phyloP scores from a whole-genome alignment of 2,888 invertebrate species.

The Leptarthrus brevirostris region DNA sequence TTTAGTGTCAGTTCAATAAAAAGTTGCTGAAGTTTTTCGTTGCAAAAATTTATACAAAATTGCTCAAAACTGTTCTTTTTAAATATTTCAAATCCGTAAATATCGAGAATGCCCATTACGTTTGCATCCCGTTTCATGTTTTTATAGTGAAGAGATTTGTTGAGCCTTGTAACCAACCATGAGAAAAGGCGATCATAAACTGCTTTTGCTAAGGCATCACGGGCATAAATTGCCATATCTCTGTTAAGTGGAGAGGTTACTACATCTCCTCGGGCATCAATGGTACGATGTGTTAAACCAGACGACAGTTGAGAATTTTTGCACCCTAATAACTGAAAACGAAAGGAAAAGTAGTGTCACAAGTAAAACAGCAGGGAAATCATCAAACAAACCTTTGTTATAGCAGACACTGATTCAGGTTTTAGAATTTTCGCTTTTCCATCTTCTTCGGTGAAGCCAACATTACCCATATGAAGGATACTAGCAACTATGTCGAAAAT shows the following conservation, averaged over 20 bases:
- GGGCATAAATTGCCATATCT: constrained; percentile 85
- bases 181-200: constrained; percentile 91
- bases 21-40: constrained; percentile 93
- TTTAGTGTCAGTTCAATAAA: constrained; percentile 92
- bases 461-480: constrained; percentile 86
- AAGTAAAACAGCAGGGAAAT: background rate
- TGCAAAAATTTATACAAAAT: constrained; percentile 96
- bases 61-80: constrained; percentile 84
- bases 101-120: constrained; percentile 91
- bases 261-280: constrained; percentile 85
- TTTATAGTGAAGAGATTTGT: constrained; percentile 76
- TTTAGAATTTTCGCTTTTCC: constrained; percentile 77
- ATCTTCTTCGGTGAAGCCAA: constrained; percentile 81
- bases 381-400: constrained; percentile 72
- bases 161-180: constrained; percentile 87
- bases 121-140: constrained; percentile 70
- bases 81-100: constrained; percentile 96
- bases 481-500: constrained; percentile 86
- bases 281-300: constrained; percentile 85
- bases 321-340: constrained; percentile 79
- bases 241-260: constrained; percentile 83
- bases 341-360: constrained; percentile 3
- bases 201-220: constrained; percentile 92
- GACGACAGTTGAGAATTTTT: constrained; percentile 74
- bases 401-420: constrained; percentile 73